Base-by-base conservation (phyloP, 2,888 invertebrate species). In the Ormyrus nitidulus region DNA sequence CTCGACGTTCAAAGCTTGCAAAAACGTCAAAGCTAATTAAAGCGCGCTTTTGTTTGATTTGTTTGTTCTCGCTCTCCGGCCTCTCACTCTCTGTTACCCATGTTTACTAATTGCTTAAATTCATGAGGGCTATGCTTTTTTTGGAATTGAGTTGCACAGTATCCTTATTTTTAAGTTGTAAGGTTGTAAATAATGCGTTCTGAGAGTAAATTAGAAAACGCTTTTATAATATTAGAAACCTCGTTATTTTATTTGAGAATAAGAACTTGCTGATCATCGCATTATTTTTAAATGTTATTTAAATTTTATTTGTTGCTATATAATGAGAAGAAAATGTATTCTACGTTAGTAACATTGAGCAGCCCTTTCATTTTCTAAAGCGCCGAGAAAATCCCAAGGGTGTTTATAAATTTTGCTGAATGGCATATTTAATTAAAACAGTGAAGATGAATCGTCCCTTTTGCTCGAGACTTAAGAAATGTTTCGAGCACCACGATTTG, bases 391-490 rank as follows among this genome's bases (percentile, higher is more conserved):
- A 58, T 70, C 49, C 72, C 58, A 65, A 58, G 64, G 70, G 83
- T 72, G 77, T 84, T 85, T 83, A 83, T 85, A 81, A 85, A 84
- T 85, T 83, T 73, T 68, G 72, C 79, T 79, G 82, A 82, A 80
- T 83, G 83, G 81, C 82, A 83, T 80, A 84, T 85, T 85, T 85
- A 85, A 85, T 85, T 85, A 85, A 85, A 83, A 68, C 81, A 77
- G 56, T 66, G 81, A 83, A 85, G 85, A 85, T 83, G 84, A 82
- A 85, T 85, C 81, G 84, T 84, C 83, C 80, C 76, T 48, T 75
- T 79, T 53, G 61, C 79, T 73, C 65, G 13, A 62, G 79, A 69
- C 46, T 8, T 53, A 53, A 66, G 66, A 53, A 19, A 53, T 66
- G 51, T 53, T 53, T 11, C 0, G 19, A 19, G 34, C 5, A 53